Evolutionary conservation across 2,797 vertebrate genomes (phyloP).

Genomic region (Aplochiton taeniatus): DNA sequence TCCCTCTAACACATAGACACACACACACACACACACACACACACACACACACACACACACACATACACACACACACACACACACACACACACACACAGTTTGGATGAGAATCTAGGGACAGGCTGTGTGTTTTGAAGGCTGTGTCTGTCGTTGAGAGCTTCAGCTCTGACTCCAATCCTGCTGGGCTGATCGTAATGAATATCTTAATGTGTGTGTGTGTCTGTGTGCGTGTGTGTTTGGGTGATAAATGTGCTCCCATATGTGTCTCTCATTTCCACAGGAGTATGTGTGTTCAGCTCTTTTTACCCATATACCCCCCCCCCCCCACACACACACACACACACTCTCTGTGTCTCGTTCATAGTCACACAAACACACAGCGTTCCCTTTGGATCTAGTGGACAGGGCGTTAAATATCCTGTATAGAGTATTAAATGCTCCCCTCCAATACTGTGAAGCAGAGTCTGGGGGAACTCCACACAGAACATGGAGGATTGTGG

Average conservation of each 20-base stretch:
- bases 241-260: background rate
- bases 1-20: background rate
- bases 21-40: background rate
- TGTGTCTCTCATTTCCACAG: slow-evolving; percentile 3
- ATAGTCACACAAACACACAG: slow-evolving; percentile 10
- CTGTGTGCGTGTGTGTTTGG: background rate
- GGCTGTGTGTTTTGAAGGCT: background rate
- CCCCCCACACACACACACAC: background rate
- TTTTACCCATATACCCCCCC: background rate
- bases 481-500: background rate
- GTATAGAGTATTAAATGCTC: slow-evolving; percentile 46
- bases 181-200: background rate
- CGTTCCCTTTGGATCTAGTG: slow-evolving; percentile 12
- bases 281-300: slow-evolving; percentile 6
- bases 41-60: background rate
- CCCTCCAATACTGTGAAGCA: slow-evolving; percentile 10
- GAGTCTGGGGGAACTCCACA: slow-evolving; percentile 36
- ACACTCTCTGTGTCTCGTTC: background rate
- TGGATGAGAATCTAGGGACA: slow-evolving; percentile 2
- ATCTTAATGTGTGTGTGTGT: background rate
- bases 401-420: slow-evolving; percentile 49
- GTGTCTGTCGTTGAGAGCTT: background rate
- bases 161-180: background rate
- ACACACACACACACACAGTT: background rate
- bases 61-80: background rate